Evolutionary conservation across 2,797 vertebrate species (phyloP).

Genomic region (Epinephelus coioides): DNA sequence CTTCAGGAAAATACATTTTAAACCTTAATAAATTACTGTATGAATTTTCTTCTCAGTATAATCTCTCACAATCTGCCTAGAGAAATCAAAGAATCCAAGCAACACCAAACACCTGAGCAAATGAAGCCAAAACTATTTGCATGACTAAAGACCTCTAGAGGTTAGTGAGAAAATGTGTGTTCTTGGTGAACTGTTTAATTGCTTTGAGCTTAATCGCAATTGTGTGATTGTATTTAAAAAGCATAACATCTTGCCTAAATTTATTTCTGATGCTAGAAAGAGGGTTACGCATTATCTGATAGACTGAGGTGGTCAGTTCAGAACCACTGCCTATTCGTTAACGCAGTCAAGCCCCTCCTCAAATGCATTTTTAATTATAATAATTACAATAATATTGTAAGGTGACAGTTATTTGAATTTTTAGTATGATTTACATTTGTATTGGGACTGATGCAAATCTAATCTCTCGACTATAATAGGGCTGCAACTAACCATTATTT

Average conservation of each 20-base stretch:
- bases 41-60: constrained; percentile 13
- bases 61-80: too few relatives aligned
- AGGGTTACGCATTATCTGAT: neutral
- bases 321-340: too few relatives aligned
- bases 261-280: neutral
- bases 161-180: neutral
- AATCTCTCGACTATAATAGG: neutral
- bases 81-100: neutral
- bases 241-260: neutral
- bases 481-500: too few relatives aligned
- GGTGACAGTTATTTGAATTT: neutral
- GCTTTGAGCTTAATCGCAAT: neutral
- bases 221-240: neutral
- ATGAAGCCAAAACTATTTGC: neutral
- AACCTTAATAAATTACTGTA: neutral
- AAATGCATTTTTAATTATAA: neutral
- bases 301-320: neutral
- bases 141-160: neutral
- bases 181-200: neutral
- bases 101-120: neutral
- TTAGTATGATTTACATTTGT: neutral
- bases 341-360: too few relatives aligned
- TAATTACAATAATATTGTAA: too few relatives aligned
- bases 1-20: neutral
- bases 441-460: neutral